These are phyloP conservation scores for Notodonta dromedarius DNA, from an alignment of 2,888 invertebrate species.

Conservation along the genomic window DNA sequence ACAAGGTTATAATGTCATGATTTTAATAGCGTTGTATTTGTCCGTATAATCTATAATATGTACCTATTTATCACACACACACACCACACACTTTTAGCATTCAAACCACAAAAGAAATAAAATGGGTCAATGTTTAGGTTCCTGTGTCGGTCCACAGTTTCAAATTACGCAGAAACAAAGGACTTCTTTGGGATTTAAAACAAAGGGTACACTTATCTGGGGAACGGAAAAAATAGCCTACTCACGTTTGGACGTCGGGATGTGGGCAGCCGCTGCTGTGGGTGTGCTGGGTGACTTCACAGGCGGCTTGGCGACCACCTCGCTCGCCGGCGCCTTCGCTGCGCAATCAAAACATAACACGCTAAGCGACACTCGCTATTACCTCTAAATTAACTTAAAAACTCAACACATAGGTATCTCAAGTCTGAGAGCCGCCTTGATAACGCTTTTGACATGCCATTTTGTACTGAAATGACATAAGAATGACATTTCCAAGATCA, in stretches of 20 bases:
- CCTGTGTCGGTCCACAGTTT: constrained; percentile 34
- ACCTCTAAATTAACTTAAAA: too few species aligned
- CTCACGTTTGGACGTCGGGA: constrained; percentile 68
- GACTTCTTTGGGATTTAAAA: constrained; percentile 36
- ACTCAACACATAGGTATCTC: too few species aligned
- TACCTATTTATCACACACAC: constrained; percentile 1
- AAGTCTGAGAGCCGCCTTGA: too few species aligned
- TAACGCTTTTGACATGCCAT: too few species aligned
- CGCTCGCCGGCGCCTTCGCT: constrained; percentile 57
- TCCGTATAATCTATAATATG: background rate
- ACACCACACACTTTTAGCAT: constrained; percentile 5
- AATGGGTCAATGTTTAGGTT: constrained; percentile 25
- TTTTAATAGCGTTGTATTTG: constrained; percentile 4
- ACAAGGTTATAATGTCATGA: constrained; percentile 14
- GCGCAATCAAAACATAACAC: constrained; percentile 24
- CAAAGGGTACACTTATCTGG: constrained; percentile 43
- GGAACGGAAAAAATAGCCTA: constrained; percentile 31
- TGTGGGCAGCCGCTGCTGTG: constrained; percentile 41
- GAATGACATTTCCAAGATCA: too few species aligned
- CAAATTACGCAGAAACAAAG: constrained; percentile 46
- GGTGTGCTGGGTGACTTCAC: constrained; percentile 57
- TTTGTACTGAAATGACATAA: too few species aligned
- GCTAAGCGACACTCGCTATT: background rate
- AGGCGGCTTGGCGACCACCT: constrained; percentile 60
- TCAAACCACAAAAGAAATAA: constrained; percentile 14